Evolutionary conservation across 1,140 invertebrate species (phyloP).

Genomic region (Hermetia illucens): DNA sequence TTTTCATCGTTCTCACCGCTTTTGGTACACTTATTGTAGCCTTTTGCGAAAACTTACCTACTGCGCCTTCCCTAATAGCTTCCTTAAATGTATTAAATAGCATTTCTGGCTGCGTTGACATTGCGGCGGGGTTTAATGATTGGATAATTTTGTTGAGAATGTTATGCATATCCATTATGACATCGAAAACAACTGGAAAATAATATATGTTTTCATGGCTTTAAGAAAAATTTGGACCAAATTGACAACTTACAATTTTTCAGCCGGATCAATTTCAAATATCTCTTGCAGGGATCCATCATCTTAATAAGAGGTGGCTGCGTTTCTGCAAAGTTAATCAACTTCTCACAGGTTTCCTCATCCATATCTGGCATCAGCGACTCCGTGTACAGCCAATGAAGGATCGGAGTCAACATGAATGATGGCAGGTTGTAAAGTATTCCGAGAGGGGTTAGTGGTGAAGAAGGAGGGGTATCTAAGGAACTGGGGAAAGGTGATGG

Average conservation of each 20-base stretch:
- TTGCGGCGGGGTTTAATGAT: constrained; percentile 30
- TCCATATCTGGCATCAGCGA: constrained; percentile 39
- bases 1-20: too few species aligned
- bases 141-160: constrained; percentile 42
- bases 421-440: constrained; percentile 33
- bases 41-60: constrained; percentile 27
- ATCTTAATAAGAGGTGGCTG: constrained; percentile 38
- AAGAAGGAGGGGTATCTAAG: constrained; percentile 25
- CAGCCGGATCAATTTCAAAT: constrained; percentile 43
- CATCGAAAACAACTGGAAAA: constrained; percentile 41
- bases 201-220: background rate
- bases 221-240: constrained; percentile 1
- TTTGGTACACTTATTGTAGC: too few species aligned
- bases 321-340: constrained; percentile 34
- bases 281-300: constrained; percentile 39
- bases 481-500: constrained; percentile 22
- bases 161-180: constrained; percentile 44
- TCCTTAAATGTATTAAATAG: constrained; percentile 46
- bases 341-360: constrained; percentile 38
- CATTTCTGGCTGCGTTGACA: constrained; percentile 35
- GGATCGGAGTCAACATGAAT: constrained; percentile 39
- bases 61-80: constrained; percentile 39
- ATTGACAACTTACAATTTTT: constrained; percentile 40
- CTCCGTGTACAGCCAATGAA: constrained; percentile 50
- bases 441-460: constrained; percentile 22